Evolutionary conservation across 2,888 invertebrate genomes (phyloP), one percentile per base, ranked within the genome.

Genomic region (Formica aserva): DNA sequence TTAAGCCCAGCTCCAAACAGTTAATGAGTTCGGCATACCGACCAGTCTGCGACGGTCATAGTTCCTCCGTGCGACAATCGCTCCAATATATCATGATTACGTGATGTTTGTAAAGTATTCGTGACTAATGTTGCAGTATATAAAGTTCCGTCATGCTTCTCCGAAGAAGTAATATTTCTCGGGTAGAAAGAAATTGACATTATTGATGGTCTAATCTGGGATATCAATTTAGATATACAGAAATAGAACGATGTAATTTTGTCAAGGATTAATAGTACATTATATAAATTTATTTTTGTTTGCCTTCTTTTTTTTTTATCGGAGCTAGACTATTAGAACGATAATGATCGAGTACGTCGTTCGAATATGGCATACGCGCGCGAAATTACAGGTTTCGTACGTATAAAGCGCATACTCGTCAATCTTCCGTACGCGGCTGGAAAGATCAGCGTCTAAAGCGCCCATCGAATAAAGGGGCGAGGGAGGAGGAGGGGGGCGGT

Each of bases 21-120:
- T 91, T 91, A 91, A 91, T 90, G 90, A 91, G 91, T 87, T 90
- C 84, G 89, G 86, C 91, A 90, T 91, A 89, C 89, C 91, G 83
- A 80, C 86, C 90, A 87, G 88, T 88, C 86, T 83, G 86, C 88
- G 83, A 86, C 84, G 85, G 86, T 89, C 87, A 87, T 87, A 87
- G 45, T 32, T n/a, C 41, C 18, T 77, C 67, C 41, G 38, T 5
- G 15, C 11, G 45, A 71, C 45, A 26, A 80, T 71, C 35, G 22
- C 29, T 22, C 18, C 18, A 26, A 62, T 78, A 60, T 71, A 71
- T 78, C 71, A 38, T 5, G 77, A 32, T 66, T 77, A 41, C 77
- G 29, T 0, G 41, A 22, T 18, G 26, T 62, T 71, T 60, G 35
- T 71, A 45, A 60, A 60, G 60, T 45, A 78, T 35, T 45, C 60